A percentile compares a stretch with the other conserved stretches of the same genome.
Evolutionary conservation across 2,797 vertebrate genomes (phyloP).

Genomic region (Pogoniulus pusillus): DNA sequence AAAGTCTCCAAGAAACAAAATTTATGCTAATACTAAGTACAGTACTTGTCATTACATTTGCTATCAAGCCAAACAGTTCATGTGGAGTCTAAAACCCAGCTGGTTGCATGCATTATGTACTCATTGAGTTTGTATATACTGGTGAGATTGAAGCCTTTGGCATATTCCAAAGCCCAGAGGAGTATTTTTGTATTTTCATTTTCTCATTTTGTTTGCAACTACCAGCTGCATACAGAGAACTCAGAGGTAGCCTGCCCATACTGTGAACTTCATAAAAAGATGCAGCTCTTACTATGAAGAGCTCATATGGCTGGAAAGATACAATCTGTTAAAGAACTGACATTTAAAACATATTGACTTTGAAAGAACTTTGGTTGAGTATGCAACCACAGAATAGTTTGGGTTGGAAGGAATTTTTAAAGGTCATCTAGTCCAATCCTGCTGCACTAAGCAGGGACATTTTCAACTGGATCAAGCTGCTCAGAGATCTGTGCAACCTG

Average conservation of each 20-base stretch:
- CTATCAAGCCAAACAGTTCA: slow-evolving; percentile 41
- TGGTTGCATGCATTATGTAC: slow-evolving; percentile 1
- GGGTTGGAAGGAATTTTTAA: background rate
- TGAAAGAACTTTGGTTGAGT: background rate
- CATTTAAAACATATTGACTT: background rate
- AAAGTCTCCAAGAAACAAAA: background rate
- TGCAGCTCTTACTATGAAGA: background rate
- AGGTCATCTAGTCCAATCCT: background rate
- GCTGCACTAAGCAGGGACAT: background rate
- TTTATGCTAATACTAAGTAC: slow-evolving; percentile 22
- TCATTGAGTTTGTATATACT: slow-evolving; percentile 36
- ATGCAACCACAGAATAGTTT: background rate
- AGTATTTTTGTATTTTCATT: slow-evolving; percentile 13
- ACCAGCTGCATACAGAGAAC: background rate
- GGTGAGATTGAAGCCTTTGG: slow-evolving; percentile 43
- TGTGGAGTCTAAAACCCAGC: slow-evolving; percentile 1
- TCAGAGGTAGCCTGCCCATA: background rate
- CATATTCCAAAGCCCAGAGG: slow-evolving; percentile 9
- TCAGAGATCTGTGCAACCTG: background rate
- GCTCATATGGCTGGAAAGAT: background rate
- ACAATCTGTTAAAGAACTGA: background rate
- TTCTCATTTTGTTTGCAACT: slow-evolving; percentile 32
- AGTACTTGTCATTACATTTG: slow-evolving; percentile 2
- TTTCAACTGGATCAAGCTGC: background rate
- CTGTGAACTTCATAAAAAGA: background rate